These are phyloP conservation scores for Anguilla megastoma DNA, from an alignment of 2,797 vertebrate genomes.

Conservation along the genomic window DNA sequence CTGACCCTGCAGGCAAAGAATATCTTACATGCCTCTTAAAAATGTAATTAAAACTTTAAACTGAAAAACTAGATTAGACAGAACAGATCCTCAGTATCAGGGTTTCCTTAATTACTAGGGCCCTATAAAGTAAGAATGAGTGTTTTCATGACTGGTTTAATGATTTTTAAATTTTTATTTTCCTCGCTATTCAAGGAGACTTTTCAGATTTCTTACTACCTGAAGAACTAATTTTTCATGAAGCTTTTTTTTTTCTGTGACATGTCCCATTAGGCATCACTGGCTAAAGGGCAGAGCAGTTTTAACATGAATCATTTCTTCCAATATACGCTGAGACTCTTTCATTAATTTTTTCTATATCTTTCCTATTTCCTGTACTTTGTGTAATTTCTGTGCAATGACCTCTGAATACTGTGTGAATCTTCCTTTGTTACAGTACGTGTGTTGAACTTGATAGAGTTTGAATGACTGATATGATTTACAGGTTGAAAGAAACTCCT, in stretches of 20 bases:
- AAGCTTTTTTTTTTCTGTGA: background rate
- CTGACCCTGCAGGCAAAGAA: background rate
- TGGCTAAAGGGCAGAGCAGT: background rate
- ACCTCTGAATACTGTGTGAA: background rate
- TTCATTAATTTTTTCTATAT: background rate
- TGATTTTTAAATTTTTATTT: background rate
- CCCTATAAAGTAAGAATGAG: too few species aligned
- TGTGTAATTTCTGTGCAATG: background rate
- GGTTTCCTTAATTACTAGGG: too few species aligned
- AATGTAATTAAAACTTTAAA: background rate
- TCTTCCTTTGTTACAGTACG: background rate
- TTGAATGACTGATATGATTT: background rate
- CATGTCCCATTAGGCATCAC: background rate
- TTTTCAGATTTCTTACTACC: background rate
- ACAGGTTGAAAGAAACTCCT: background rate
- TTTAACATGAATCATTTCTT: background rate
- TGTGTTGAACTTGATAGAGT: background rate
- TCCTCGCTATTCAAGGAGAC: background rate
- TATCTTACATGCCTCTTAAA: background rate
- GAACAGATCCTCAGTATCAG: background rate
- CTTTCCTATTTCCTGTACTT: background rate
- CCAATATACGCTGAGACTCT: background rate
- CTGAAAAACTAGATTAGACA: background rate
- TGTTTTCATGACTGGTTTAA: too few species aligned
- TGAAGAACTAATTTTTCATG: background rate